phyloP scores from a whole-genome alignment of 2,797 vertebrate genomes.

The Caiman crocodilus region DNA sequence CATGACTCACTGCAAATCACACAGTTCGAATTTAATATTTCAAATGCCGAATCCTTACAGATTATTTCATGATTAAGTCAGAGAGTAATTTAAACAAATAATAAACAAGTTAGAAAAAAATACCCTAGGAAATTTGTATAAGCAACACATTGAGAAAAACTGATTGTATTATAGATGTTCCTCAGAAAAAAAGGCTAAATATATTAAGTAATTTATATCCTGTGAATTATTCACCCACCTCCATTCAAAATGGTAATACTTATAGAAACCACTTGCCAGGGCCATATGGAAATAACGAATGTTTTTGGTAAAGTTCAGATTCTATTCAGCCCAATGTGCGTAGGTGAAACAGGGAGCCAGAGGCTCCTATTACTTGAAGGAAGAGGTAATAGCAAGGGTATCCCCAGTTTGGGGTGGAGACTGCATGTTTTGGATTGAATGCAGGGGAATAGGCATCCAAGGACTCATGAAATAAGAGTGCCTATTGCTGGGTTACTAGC shows the following conservation, averaged over 20 bases:
- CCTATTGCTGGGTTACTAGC: too few species aligned
- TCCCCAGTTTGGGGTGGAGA: neutral
- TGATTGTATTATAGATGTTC: neutral
- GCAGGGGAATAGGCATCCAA: too few species aligned
- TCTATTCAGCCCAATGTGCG: neutral
- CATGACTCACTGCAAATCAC: neutral
- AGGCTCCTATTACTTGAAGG: too few species aligned
- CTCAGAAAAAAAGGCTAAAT: neutral
- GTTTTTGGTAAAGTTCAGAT: neutral
- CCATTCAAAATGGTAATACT: neutral
- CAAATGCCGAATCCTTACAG: neutral
- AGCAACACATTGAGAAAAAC: accelerated
- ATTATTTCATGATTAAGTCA: neutral
- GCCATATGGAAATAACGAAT: neutral
- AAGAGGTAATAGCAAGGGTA: neutral
- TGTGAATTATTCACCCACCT: neutral
- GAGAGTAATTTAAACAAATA: neutral
- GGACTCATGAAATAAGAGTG: too few species aligned
- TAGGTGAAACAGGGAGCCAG: too few species aligned
- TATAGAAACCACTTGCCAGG: neutral
- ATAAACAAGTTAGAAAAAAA: neutral
- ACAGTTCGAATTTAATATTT: neutral
- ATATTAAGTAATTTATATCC: neutral
- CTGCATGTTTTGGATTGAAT: too few species aligned
- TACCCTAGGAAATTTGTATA: neutral